Conservation (phyloP, 2,888 invertebrate genomes). For the Tridacna gigas region DNA sequence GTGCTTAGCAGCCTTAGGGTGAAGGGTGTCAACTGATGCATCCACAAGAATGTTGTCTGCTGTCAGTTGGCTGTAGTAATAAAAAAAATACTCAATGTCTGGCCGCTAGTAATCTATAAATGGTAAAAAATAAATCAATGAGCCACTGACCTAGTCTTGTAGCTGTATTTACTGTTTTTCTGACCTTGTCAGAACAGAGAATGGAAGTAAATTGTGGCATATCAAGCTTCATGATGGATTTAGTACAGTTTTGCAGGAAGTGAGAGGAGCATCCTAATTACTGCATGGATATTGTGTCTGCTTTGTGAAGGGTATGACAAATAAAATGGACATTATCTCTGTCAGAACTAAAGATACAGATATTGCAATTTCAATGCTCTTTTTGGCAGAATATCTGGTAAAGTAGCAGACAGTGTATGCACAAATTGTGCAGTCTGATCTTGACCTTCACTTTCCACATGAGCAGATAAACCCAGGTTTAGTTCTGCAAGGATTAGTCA, state of each 20-base stretch:
- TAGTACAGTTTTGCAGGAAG: neutral
- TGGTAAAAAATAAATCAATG: constrained; percentile 27
- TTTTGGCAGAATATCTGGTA: too few relatives aligned
- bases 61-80: neutral
- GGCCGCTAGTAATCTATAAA: constrained; percentile 22
- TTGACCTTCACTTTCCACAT: too few relatives aligned
- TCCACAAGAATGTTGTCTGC: constrained; percentile 4
- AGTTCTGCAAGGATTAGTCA: too few relatives aligned
- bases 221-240: neutral
- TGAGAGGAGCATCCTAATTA: neutral
- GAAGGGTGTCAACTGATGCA: neutral
- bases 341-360: neutral
- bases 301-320: too few relatives aligned
- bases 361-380: neutral
- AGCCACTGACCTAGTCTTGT: constrained; percentile 23
- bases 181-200: neutral
- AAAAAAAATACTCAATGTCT: constrained; percentile 12
- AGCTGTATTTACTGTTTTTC: neutral
- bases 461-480: too few relatives aligned
- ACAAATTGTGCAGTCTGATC: too few relatives aligned
- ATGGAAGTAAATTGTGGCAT: neutral
- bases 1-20: too few relatives aligned
- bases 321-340: neutral
- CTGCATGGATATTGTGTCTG: too few relatives aligned
- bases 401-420: too few relatives aligned